Evolutionary conservation across 2,797 vertebrate species (phyloP).

Genomic region (Helostoma temminkii): DNA sequence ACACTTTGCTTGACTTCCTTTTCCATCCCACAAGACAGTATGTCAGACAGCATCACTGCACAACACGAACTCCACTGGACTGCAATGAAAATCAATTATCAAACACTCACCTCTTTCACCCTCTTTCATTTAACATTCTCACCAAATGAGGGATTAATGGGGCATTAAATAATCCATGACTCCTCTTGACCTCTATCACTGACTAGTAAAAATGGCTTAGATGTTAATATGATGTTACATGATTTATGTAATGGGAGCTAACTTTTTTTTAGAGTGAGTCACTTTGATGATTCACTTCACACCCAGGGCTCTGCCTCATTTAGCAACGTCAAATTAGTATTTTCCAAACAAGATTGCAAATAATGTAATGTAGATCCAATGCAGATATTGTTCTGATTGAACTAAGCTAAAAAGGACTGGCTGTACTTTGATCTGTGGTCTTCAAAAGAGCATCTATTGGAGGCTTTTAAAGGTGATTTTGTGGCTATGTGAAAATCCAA

Average conservation of each 20-base stretch:
- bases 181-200: slow-evolving; percentile 14
- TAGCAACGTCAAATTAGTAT: slow-evolving; percentile 3
- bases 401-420: slow-evolving; percentile 10
- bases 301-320: slow-evolving; percentile 6
- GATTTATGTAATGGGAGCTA: slow-evolving; percentile 15
- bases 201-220: slow-evolving; percentile 4
- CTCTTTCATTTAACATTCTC: neutral
- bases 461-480: slow-evolving; percentile 43
- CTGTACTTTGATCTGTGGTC: slow-evolving; percentile 42
- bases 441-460: slow-evolving; percentile 56
- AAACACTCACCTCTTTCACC: neutral
- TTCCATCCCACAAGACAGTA: neutral
- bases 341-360: slow-evolving; percentile 7
- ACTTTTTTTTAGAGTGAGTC: slow-evolving; percentile 25
- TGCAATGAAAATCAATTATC: neutral
- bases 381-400: slow-evolving; percentile 35
- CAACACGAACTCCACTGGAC: neutral
- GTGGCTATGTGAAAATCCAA: slow-evolving; percentile 15
- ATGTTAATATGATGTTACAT: slow-evolving; percentile 19
- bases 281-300: slow-evolving; percentile 24
- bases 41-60: neutral
- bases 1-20: neutral
- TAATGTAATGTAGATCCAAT: slow-evolving; percentile 42
- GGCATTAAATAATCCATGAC: neutral
- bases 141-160: neutral